Evolutionary conservation across 2,797 vertebrate genomes (phyloP).

Genomic region (Acanthurus lineatus): DNA sequence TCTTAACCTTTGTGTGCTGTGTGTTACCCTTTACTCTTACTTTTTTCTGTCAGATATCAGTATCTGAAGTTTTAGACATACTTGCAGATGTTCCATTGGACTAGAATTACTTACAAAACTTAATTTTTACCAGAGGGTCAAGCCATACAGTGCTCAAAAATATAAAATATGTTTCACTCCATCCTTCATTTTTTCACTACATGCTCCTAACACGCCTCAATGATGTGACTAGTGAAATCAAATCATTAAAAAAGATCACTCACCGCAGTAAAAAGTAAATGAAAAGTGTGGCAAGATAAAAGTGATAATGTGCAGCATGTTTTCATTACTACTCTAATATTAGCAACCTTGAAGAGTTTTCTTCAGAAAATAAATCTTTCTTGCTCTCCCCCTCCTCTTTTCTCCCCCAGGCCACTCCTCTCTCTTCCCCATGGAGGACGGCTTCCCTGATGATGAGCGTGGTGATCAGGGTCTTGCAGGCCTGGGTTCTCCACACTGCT

Average conservation of each 20-base stretch:
- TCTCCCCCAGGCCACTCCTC: constrained; percentile 93
- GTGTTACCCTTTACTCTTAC: neutral
- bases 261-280: constrained; percentile 1
- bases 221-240: neutral
- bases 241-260: neutral
- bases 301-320: neutral
- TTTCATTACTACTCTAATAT: neutral
- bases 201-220: neutral
- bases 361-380: constrained; percentile 29
- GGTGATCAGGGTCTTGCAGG: constrained; percentile 94
- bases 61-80: neutral
- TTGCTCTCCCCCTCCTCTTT: neutral
- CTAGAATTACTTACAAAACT: neutral
- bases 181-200: neutral
- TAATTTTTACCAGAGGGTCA: neutral
- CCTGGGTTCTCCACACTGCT: constrained; percentile 96
- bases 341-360: neutral
- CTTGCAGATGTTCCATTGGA: neutral
- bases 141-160: neutral
- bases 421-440: constrained; percentile 99
- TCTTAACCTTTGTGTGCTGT: neutral
- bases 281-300: neutral
- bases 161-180: neutral
- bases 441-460: constrained; percentile 96
- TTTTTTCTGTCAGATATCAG: neutral